A percentile compares a stretch with the other conserved stretches of the same genome.
phyloP scores from a whole-genome alignment of 37 sponge, comb jelly and placozoan species.

The Hormiphora californensis region DNA sequence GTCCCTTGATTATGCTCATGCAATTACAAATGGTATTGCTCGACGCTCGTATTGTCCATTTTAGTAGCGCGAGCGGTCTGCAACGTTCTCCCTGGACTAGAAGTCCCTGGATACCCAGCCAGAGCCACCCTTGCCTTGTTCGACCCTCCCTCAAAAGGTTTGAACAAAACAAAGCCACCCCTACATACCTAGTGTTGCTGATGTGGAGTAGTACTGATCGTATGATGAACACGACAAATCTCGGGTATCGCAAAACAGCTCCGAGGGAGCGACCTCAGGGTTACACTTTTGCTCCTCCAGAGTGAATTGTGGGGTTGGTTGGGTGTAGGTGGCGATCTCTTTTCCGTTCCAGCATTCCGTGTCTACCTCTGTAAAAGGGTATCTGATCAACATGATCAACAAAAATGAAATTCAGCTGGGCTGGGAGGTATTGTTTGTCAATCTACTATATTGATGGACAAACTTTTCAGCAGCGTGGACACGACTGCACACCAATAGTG shows the following conservation, averaged over 20 bases:
- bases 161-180: no score
- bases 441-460: neutral
- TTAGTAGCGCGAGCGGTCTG: no score
- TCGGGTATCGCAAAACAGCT: neutral
- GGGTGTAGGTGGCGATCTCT: neutral
- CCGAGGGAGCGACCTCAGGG: neutral
- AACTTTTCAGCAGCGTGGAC: neutral
- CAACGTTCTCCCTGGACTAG: no score
- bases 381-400: neutral
- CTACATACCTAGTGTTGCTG: neutral
- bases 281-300: constrained; percentile 9
- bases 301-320: constrained; percentile 1
- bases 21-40: no score
- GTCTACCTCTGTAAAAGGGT: neutral
- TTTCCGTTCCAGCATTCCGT: neutral
- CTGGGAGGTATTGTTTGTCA: neutral
- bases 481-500: no score
- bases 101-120: no score
- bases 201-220: constrained; percentile 2
- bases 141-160: no score
- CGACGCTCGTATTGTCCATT: no score
- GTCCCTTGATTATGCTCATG: no score
- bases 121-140: no score
- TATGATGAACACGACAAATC: neutral
- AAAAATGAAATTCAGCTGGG: neutral